These are phyloP conservation scores for Zaprionus nigranus DNA, from an alignment of 1,140 invertebrate genomes.

Conservation along the genomic window DNA sequence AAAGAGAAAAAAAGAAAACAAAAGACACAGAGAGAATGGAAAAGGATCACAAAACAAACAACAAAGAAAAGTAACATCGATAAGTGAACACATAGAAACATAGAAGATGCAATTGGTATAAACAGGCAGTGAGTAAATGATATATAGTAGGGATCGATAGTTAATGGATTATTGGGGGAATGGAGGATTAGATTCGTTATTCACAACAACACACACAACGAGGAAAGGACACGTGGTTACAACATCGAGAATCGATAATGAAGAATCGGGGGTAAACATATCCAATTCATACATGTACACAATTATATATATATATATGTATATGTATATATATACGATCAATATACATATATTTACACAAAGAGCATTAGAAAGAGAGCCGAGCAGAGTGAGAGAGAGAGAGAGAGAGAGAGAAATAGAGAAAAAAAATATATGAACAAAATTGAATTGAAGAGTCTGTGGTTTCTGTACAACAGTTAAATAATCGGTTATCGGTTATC, in stretches of 20 bases:
- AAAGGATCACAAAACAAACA: conserved; percentile 7
- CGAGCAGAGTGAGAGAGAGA: conserved; percentile 10
- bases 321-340: conserved; percentile 21
- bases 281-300: conserved; percentile 6
- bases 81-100: conserved; percentile 16
- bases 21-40: conserved; percentile 22
- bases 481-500: conserved; percentile 6
- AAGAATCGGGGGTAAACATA: conserved; percentile 14
- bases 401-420: conserved; percentile 38
- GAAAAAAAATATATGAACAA: conserved; percentile 60
- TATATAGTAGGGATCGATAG: background rate
- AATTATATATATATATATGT: background rate
- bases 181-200: background rate
- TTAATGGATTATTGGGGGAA: background rate
- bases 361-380: conserved; percentile 22
- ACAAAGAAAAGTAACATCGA: background rate
- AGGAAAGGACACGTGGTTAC: conserved; percentile 35
- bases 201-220: conserved; percentile 30
- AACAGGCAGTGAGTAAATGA: background rate
- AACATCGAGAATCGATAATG: conserved; percentile 44
- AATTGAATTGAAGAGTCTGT: conserved; percentile 60
- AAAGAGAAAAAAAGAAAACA: conserved; percentile 19
- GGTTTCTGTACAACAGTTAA: conserved; percentile 49
- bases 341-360: conserved; percentile 35
- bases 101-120: background rate